These are phyloP conservation scores for Andrena marginata DNA, from an alignment of 2,888 invertebrate species.

Conservation along the genomic window DNA sequence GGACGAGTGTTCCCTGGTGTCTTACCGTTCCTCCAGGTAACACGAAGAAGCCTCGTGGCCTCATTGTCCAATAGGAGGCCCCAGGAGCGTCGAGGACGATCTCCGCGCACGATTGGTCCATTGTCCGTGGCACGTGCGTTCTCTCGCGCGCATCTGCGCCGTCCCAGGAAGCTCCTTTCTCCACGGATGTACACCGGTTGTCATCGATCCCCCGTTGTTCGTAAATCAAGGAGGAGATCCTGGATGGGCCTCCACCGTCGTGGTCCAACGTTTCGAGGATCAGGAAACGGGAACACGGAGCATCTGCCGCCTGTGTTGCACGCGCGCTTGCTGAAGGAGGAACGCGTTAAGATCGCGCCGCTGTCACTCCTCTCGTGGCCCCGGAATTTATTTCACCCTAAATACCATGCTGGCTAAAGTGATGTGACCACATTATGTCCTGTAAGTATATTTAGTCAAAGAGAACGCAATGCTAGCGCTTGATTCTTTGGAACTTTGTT, in stretches of 20 bases:
- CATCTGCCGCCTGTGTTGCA: constrained; percentile 47
- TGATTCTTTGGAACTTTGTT: too few relatives aligned
- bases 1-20: constrained; percentile 13
- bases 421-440: not conserved
- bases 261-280: not conserved
- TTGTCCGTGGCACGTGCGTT: constrained; percentile 69
- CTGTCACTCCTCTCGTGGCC: not conserved
- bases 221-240: constrained; percentile 50
- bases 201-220: constrained; percentile 65
- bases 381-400: constrained; percentile 5
- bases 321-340: not conserved
- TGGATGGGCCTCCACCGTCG: not conserved
- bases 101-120: constrained; percentile 48
- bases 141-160: constrained; percentile 57
- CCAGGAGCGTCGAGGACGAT: constrained; percentile 35
- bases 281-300: constrained; percentile 24
- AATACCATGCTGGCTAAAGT: not conserved
- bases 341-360: not conserved
- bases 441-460: too few relatives aligned
- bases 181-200: constrained; percentile 63
- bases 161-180: constrained; percentile 49
- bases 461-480: too few relatives aligned
- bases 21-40: constrained; percentile 15
- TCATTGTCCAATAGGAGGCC: constrained; percentile 41
- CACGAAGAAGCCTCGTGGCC: not conserved